Evolutionary conservation across 2,113 vertebrate species (phyloP).

Genomic region (Pandion haliaetus): DNA sequence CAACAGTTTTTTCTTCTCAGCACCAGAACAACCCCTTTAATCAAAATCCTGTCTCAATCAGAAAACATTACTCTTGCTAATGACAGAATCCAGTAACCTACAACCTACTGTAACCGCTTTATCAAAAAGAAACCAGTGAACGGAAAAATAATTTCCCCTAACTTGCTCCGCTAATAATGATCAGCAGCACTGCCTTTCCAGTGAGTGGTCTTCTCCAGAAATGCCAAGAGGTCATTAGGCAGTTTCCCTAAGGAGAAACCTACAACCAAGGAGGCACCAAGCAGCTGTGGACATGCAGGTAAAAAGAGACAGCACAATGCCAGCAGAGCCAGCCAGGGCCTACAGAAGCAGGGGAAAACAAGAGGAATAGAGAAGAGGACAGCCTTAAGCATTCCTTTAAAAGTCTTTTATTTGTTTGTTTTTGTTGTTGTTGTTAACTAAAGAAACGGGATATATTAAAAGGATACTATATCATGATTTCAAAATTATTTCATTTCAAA

Average conservation of each 20-base stretch:
- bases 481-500: background rate
- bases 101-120: background rate
- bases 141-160: background rate
- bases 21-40: background rate
- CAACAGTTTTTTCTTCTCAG: background rate
- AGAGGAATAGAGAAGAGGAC: background rate
- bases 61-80: background rate
- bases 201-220: background rate
- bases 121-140: background rate
- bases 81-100: background rate
- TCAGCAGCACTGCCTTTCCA: background rate
- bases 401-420: background rate
- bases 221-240: background rate
- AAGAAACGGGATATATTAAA: background rate
- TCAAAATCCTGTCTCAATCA: background rate
- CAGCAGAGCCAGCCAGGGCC: background rate
- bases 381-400: background rate
- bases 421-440: background rate
- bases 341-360: background rate
- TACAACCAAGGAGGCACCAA: background rate
- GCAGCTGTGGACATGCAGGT: background rate
- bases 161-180: rapidly evolving
- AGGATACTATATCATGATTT: background rate
- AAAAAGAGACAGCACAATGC: background rate
- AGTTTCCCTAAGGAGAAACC: background rate